Evolutionary conservation across 2,113 vertebrate genomes (phyloP), one percentile per base, ranked within the genome.

Genomic region (Misgurnus mizolepis): DNA sequence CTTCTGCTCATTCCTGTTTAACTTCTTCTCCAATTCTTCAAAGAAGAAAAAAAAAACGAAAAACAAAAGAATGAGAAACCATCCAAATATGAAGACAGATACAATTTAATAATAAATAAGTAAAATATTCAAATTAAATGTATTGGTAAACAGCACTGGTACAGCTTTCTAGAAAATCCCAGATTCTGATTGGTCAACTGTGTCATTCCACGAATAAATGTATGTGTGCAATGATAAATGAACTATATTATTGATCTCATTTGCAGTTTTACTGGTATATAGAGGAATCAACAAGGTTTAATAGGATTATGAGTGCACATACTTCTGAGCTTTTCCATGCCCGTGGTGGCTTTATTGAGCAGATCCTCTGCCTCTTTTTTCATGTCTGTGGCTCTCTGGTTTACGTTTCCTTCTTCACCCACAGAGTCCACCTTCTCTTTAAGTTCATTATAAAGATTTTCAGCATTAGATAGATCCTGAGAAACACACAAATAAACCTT

Each of bases 11-110:
- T 96, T 96, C 47, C 17, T 89, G 72, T 72, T 89, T 39, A 96
- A 92, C 80, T 83, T 91, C 65, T 84, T 86, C 85, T 96, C 94
- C 84, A 97, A 85, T 34, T 90, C 95, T 96, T 84, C 40, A 77
- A 78, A 50, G 67, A 27, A 41, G 72, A 34, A 15, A 47, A 80
- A n/a, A 76, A 66, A 69, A 14, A 67, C 76, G 1, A 15, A n/a
- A 1, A 56, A 47, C 45, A 53, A 47, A 47, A 49, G 6, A 0
- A 34, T 69, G 1, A 79, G 17, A 4, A 9, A 60, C 41, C 5
- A 68, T 22, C 22, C 7, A 49, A 53, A n/a, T 40, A 67, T 17
- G 55, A 22, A 78, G 11, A 9, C 7, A 58, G 7, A 18, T 58
- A 68, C 5, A 68, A 9, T 12, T 2, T 12, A 49, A 73, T 5